Conservation (phyloP, 2,113 vertebrate species). For the Phrynosoma blainvillii region DNA sequence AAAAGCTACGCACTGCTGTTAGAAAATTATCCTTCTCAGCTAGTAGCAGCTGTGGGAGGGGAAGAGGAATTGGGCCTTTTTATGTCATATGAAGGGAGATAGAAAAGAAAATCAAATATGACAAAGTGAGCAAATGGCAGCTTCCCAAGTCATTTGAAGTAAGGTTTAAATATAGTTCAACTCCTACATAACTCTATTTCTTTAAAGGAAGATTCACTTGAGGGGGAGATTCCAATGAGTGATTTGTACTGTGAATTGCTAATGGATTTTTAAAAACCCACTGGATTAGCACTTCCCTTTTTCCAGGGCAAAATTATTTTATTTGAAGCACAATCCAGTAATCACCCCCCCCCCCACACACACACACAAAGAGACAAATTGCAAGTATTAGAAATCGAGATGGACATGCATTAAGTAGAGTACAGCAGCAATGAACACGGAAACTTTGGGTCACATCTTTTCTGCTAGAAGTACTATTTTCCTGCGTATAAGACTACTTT, state of each 20-base stretch:
- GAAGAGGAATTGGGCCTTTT: conserved; percentile 15
- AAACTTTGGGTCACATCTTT: background rate
- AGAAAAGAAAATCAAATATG: conserved; percentile 43
- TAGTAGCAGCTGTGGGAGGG: conserved; percentile 30
- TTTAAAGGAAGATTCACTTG: background rate
- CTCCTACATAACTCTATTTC: conserved; percentile 17
- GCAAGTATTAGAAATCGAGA: background rate
- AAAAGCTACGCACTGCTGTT: conserved; percentile 6
- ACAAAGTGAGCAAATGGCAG: conserved; percentile 37
- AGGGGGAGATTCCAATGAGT: conserved; percentile 18
- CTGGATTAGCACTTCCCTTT: background rate
- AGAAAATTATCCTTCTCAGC: conserved; percentile 49
- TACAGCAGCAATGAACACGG: background rate
- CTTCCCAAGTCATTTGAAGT: conserved; percentile 29
- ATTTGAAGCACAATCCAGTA: background rate
- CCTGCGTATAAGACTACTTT: too few relatives aligned
- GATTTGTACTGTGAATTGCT: background rate
- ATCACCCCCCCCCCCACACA: background rate
- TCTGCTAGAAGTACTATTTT: background rate
- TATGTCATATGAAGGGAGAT: conserved; percentile 6
- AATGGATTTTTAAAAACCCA: background rate
- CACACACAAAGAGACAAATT: background rate
- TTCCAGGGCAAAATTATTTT: background rate
- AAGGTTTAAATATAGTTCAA: conserved; percentile 40
- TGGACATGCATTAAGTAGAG: background rate